Evolutionary conservation across 2,888 invertebrate species (phyloP).

Genomic region (Ferrisia virgata): DNA sequence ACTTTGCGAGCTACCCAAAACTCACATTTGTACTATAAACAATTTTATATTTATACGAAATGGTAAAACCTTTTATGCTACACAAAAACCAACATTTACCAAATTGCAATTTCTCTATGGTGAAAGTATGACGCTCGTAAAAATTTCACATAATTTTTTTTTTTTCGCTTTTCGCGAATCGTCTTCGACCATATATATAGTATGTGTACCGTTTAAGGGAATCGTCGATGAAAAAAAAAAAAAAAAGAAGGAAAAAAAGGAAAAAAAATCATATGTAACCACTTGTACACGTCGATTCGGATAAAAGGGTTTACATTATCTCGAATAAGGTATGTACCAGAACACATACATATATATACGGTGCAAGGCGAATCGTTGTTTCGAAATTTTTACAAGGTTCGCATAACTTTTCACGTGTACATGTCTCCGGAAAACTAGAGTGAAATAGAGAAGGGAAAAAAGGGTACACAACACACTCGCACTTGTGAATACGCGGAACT

Average conservation of each 20-base stretch:
- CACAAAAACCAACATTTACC: no score
- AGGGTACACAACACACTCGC: not conserved
- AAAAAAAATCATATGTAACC: not conserved
- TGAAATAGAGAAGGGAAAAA: not conserved
- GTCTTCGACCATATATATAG: not conserved
- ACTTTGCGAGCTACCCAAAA: not conserved
- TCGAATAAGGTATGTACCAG: not conserved
- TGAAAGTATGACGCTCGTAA: not conserved
- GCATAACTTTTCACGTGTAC: not conserved
- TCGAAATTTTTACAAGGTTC: conserved; percentile 1
- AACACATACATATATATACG: no score
- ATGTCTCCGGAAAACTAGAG: not conserved
- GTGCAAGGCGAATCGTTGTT: not conserved
- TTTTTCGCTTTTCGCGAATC: not conserved
- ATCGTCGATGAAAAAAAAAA: no score
- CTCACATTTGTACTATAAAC: no score
- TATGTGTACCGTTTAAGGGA: not conserved
- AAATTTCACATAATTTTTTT: not conserved
- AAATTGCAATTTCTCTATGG: not conserved
- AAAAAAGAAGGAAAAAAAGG: not conserved
- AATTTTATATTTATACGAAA: no score
- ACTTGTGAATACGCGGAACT: not conserved
- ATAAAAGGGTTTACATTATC: conserved; percentile 19
- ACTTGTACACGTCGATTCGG: conserved; percentile 17
- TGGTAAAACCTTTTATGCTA: not conserved